These are phyloP conservation scores for Arctopsyche grandis DNA, from an alignment of 1,140 invertebrate species.

Conservation along the genomic window DNA sequence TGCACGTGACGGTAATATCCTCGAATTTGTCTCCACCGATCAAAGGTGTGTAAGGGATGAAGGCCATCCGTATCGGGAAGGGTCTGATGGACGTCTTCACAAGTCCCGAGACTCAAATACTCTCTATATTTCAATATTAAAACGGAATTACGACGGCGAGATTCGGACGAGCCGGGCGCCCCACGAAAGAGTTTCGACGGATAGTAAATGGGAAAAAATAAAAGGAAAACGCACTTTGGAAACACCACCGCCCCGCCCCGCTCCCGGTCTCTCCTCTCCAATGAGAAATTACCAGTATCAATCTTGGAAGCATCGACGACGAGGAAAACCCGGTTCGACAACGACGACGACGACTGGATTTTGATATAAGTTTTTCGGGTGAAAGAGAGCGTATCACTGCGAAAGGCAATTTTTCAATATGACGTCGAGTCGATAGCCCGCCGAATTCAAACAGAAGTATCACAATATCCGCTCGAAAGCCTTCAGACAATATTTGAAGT, in stretches of 20 bases:
- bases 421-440: not conserved
- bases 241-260: not conserved
- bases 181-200: too few relatives aligned
- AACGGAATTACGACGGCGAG: not conserved
- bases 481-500: not conserved
- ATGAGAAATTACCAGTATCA: conserved; percentile 16
- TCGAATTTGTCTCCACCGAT: not conserved
- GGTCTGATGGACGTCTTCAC: not conserved
- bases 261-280: too few relatives aligned
- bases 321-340: not conserved
- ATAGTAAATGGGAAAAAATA: not conserved
- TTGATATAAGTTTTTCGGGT: conserved; percentile 6
- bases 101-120: not conserved
- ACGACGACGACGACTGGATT: conserved; percentile 4
- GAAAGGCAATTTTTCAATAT: conserved; percentile 6
- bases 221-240: not conserved
- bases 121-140: conserved; percentile 2
- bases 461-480: not conserved
- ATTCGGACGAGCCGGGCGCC: not conserved
- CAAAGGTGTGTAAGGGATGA: not conserved
- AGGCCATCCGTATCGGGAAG: not conserved
- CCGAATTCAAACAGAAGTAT: not conserved
- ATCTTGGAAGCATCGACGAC: conserved; percentile 1
- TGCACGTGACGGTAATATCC: not conserved
- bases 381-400: too few relatives aligned